Evolutionary conservation across 2,113 vertebrate species (phyloP), one percentile per base, ranked within the genome.

Genomic region (Ariopsis seemanni): DNA sequence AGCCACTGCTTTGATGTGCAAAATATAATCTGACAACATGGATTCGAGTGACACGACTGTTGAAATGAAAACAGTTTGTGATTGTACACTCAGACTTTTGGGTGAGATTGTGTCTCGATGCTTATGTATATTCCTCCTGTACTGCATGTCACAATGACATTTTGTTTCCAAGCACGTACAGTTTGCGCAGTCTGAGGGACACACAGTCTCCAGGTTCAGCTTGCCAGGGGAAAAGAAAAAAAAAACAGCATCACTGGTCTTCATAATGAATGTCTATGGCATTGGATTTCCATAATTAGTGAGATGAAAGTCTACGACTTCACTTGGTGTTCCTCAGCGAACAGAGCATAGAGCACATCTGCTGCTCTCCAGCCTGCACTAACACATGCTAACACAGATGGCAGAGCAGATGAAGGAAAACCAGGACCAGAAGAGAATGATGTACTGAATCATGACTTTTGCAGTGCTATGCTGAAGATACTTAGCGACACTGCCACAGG

Each of bases 351-450:
- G 52, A 71, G 50, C 63, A 84, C 85, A 86, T 80, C 77, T 86
- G 83, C 69, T 60, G 18, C 53, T 85, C 7, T 48, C 18, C 83
- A 52, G 83, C 27, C 69, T 74, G 63, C 27, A 55, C n/a, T 57
- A 80, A 67, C 85, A 86, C 85, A 86, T 86, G 85, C 62, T 81
- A 71, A 86, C n/a, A 55, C 85, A 86, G 85, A 86, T 86, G 85
- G 85, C 27, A 69, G 75, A 80, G 62, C 85, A 86, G 75, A 86
- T 65, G 77, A 86, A 65, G n/a, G 27, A 86, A 65, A 85, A 85
- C 34, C 83, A 27, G 50, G n/a, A 50, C 69, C 14, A 85, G 58
- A 79, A 78, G 48, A 30, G 48, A n/a, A 86, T 53, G 85, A 86
- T 27, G 72, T 52, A 67, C 22, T 53, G 27, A 17, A 50, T 74